Conservation (phyloP, 2,113 vertebrate species). For the Neoarius graeffei region DNA sequence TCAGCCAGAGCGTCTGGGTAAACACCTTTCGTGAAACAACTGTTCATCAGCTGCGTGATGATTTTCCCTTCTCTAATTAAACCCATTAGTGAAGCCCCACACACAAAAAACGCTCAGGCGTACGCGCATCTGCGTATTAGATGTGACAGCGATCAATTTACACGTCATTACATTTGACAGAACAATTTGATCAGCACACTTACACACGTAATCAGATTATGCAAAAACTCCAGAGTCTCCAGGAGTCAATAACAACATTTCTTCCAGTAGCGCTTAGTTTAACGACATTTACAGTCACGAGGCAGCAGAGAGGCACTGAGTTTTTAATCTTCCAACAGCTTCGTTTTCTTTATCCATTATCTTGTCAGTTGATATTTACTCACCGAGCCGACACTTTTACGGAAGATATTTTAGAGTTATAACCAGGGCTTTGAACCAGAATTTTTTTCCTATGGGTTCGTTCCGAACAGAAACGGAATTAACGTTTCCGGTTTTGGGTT, state of each 20-base stretch:
- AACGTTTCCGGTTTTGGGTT: too few relatives aligned
- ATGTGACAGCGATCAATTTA: not conserved
- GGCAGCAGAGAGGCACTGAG: too few relatives aligned
- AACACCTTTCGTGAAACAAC: not conserved
- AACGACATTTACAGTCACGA: not conserved
- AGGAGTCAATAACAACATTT: too few relatives aligned
- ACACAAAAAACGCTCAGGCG: not conserved
- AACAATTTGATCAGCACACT: not conserved
- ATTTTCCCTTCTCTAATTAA: not conserved
- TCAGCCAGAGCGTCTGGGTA: conserved; percentile 2
- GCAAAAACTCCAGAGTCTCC: not conserved
- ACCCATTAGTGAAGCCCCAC: not conserved
- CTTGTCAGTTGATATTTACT: not conserved
- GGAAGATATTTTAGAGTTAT: not conserved
- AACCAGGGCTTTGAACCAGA: too few relatives aligned
- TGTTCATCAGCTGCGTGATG: not conserved
- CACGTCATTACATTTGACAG: not conserved
- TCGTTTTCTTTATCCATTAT: not conserved
- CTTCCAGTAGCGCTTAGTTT: not conserved
- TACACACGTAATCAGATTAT: not conserved
- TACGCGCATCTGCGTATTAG: not conserved
- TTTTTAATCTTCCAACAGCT: not conserved
- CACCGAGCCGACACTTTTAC: not conserved
- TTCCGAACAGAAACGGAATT: too few relatives aligned
- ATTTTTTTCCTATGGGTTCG: too few relatives aligned